Base-by-base conservation (phyloP, 2,888 invertebrate species). In the Scaptomyza flava region DNA sequence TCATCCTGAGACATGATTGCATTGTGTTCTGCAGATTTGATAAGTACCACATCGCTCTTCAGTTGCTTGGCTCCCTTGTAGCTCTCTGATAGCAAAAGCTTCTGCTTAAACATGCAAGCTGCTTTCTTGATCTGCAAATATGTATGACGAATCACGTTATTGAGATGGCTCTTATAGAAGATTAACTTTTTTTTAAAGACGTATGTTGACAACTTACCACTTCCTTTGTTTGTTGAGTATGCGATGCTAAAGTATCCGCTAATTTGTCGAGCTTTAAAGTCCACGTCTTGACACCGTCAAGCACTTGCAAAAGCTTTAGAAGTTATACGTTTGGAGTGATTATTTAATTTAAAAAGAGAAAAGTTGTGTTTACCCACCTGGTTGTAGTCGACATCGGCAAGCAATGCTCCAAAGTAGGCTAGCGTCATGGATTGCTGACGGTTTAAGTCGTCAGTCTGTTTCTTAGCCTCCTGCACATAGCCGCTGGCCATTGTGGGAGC, bases 21-120 rank as follows among this genome's bases (percentile, higher is more conserved):
- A 91, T 95, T 96, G 92, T 96, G 97, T 91, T 98, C 96, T 81
- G 95, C 94, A 63, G 98, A 98, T 90, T 96, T 96, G 88, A 99
- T 94, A 68, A 99, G 94, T 52, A 95, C 94, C 36, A 98, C 95
- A 72, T 95, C 94, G 80, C 96, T 96, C 72, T 92, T 93, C 87
- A 95, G 95, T 91, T 93, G 94, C 64, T 91, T 93, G 38, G 89
- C 92, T 59, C 95, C 96, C 90, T 94, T 94, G 93, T 98, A 99
- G 73, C 94, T 93, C 92, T 96, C 96, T 52, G 95, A 96, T 71
- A 96, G 95, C 54, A 94, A 92, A 73, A 98, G 93, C 93, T 97
- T 97, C 86, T 95, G 94, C 93, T 95, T 97, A 93, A 98, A 98
- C 64, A 96, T 94, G 56, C 93, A 92, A 38, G 96, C 97, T 3